These are phyloP conservation scores for Esox lucius DNA, from an alignment of 2,797 vertebrate species.

Conservation along the genomic window DNA sequence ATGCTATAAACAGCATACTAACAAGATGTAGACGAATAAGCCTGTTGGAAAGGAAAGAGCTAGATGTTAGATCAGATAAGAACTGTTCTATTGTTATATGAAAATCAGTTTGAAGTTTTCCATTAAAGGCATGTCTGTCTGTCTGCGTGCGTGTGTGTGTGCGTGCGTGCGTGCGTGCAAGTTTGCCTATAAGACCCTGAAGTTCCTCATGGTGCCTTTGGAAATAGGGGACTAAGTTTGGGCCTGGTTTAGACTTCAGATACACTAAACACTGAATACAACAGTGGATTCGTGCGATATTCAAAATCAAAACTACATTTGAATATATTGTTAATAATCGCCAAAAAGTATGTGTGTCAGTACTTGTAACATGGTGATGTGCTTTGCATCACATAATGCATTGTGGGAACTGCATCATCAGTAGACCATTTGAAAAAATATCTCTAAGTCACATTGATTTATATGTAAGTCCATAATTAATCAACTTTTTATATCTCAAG, in stretches of 20 bases:
- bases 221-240: constrained; percentile 18
- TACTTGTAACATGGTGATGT: too few relatives aligned
- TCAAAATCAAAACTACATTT: too few relatives aligned
- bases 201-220: constrained; percentile 42
- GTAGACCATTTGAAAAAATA: too few relatives aligned
- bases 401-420: too few relatives aligned
- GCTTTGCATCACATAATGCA: too few relatives aligned
- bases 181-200: constrained; percentile 25
- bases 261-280: too few relatives aligned
- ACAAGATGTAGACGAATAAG: constrained; percentile 49
- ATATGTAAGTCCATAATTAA: neutral
- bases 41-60: constrained; percentile 44
- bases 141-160: constrained; percentile 16
- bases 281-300: too few relatives aligned
- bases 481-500: constrained; percentile 8
- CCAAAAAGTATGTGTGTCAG: too few relatives aligned
- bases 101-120: neutral
- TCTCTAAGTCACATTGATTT: too few relatives aligned
- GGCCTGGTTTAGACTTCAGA: too few relatives aligned
- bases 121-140: neutral
- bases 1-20: constrained; percentile 61
- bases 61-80: constrained; percentile 36
- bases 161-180: constrained; percentile 4
- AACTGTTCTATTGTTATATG: neutral
- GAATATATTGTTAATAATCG: too few relatives aligned